Evolutionary conservation across 64 coral and sea anemone species (phyloP), one percentile per base, ranked within the genome.

Genomic region (Actinia equina): DNA sequence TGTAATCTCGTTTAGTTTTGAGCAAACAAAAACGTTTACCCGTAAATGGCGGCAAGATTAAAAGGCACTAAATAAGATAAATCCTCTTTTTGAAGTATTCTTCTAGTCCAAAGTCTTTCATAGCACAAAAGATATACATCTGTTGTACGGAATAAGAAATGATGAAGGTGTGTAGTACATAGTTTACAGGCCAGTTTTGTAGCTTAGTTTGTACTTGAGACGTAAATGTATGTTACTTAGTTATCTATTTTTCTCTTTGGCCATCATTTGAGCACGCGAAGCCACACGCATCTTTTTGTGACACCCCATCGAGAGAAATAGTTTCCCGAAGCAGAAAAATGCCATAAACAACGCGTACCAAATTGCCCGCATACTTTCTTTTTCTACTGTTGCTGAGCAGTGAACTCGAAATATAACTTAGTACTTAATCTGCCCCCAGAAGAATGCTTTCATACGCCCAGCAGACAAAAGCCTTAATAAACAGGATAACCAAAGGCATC

Each of bases 181-280:
- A 57, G 55, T 57, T 57, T 12, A 14, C 55, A 57, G 13, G 55
- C 10, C 2, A 57, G 55, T 14, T 57, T 57, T 12, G 15, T 57
- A 16, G 10, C 55, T 57, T 12, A 57, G 6, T 57, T 57, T 57
- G 55, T 12, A 57, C 2, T 57, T 57, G 6, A 57, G 10, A 57
- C 4, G 55, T 57, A 57, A 16, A 57, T 6, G 6, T 57, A 49
- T 49, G 55, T 57, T 57, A 13, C 55, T 57, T 12, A 57, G 55
- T 57, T 13, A 57, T 57, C 2, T 30, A 12, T 74, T 37, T 74
- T 74, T 14, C 19, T 41, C 37, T 71, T 71, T 19, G 78, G 43
- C 22, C 43, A 51, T 81, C 44, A 52, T 81, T 46, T 44, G 44
- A 81, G 78, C 78, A 81, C 78, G 78, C 78, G 78, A 81, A 81